Evolutionary conservation across 2,888 invertebrate genomes (phyloP).

Genomic region (Zaprionus lineosus): DNA sequence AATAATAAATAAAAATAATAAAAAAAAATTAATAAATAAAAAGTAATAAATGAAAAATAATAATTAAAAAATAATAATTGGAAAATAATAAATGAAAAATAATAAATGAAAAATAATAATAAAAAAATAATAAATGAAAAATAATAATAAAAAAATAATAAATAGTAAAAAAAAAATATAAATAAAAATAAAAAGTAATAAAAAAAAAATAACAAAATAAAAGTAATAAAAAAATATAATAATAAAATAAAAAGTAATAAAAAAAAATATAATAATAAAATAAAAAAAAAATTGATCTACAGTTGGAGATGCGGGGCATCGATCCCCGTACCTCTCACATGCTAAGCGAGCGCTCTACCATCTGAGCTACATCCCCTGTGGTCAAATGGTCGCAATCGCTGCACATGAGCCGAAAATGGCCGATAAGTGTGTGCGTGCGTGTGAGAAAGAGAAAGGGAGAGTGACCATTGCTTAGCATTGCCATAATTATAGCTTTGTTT

Average conservation of each 20-base stretch:
- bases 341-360: constrained; percentile 82
- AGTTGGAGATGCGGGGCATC: constrained; percentile 81
- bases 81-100: background rate
- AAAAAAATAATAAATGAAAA: background rate
- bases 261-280: constrained; percentile 8
- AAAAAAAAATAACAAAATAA: background rate
- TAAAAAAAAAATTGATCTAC: constrained; percentile 11
- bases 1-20: background rate
- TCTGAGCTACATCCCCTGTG: constrained; percentile 81
- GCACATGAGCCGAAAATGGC: constrained; percentile 22
- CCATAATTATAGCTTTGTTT: no score
- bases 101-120: background rate
- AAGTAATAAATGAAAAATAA: background rate
- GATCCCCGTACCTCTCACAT: constrained; percentile 83
- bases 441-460: background rate
- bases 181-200: background rate
- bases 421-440: background rate
- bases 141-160: background rate
- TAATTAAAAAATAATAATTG: background rate
- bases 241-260: background rate
- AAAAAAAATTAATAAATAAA: background rate
- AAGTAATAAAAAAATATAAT: background rate
- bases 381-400: background rate
- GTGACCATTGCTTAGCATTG: no score
- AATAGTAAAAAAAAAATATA: background rate